Conservation (phyloP, 37 sponge, comb jelly and placozoan species). For the Beroe ovata region DNA sequence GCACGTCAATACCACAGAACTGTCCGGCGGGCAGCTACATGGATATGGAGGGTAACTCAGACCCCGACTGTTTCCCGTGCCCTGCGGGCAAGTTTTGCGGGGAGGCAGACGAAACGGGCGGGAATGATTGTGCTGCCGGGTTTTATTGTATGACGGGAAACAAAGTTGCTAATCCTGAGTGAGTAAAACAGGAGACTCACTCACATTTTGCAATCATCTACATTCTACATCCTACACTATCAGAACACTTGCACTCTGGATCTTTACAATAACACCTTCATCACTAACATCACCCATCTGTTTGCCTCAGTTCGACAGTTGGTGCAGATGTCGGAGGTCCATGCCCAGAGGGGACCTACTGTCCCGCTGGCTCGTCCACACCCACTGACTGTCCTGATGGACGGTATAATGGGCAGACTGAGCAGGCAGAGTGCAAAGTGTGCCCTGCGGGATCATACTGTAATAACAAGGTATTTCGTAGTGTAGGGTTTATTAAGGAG, state of each 20-base stretch:
- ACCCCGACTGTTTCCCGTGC: constrained; percentile 66
- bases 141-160: constrained; percentile 24
- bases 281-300: too few species aligned
- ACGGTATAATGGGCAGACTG: constrained; percentile 11
- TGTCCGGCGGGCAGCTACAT: constrained; percentile 64
- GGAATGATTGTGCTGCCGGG: constrained; percentile 3
- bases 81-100: constrained; percentile 56
- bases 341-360: constrained; percentile 55
- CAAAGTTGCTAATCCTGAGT: constrained; percentile 1
- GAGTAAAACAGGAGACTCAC: too few species aligned
- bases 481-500: too few species aligned
- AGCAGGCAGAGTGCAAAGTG: not conserved
- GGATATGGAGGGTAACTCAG: constrained; percentile 60
- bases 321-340: constrained; percentile 55
- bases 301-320: not conserved
- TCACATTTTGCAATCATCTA: too few species aligned
- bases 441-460: constrained; percentile 65
- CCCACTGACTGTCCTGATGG: constrained; percentile 46
- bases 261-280: too few species aligned
- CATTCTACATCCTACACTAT: too few species aligned
- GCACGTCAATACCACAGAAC: constrained; percentile 42
- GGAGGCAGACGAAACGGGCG: constrained; percentile 30
- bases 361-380: constrained; percentile 22
- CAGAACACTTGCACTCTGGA: too few species aligned
- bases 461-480: constrained; percentile 6